Percentiles rank a stretch among this genome's conserved stretches.
Evolutionary conservation across 53 echinoderm and acorn worm genomes (phyloP).

Genomic region (Antedon mediterranea): DNA sequence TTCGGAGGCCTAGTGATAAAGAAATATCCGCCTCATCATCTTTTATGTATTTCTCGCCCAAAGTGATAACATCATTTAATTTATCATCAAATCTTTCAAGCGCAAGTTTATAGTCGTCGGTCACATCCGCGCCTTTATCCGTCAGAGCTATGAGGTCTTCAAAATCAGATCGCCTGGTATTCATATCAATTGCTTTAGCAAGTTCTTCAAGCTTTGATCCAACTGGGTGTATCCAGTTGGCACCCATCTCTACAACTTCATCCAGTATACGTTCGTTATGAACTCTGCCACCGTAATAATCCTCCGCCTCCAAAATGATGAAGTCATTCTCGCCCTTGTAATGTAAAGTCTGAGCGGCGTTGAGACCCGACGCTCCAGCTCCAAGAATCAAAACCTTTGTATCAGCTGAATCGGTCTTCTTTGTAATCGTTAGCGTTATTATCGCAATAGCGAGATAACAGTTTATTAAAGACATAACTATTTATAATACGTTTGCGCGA

Average conservation of each 20-base stretch:
- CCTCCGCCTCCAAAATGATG: background rate
- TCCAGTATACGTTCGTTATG: background rate
- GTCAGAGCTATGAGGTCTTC: background rate
- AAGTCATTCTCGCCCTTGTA: background rate
- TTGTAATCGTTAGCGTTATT: background rate
- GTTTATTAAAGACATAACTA: background rate
- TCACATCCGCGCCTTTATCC: background rate
- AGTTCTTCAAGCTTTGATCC: background rate
- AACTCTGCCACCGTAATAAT: background rate
- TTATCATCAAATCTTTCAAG: background rate
- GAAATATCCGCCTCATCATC: background rate
- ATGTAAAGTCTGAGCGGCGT: background rate
- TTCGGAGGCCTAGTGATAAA: background rate
- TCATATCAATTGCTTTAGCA: background rate
- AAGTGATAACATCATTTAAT: background rate
- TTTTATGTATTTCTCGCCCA: background rate
- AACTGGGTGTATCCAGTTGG: background rate
- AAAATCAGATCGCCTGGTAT: background rate
- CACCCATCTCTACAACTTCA: background rate
- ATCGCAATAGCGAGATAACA: background rate
- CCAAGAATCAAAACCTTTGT: background rate
- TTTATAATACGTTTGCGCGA: too few species aligned
- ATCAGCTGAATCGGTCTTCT: background rate
- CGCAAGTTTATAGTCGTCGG: background rate
- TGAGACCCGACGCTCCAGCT: background rate